Evolutionary conservation across 2,113 vertebrate species (phyloP), one percentile per base, ranked within the genome.

Genomic region (Climacteris rufus): DNA sequence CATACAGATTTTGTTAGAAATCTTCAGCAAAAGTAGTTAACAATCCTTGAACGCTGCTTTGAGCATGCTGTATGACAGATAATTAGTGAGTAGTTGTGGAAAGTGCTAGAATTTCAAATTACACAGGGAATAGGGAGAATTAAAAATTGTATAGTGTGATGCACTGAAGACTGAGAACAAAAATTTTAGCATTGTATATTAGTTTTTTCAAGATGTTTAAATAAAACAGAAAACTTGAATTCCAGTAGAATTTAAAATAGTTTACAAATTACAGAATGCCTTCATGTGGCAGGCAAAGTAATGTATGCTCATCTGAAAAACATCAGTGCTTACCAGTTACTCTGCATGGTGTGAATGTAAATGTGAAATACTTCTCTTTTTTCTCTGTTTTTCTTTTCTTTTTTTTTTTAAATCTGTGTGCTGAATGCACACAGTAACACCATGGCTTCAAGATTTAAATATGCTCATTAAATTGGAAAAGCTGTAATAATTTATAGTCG

Each of bases 401-500:
- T 11, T 66, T 47, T 9, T 47, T 83, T 40, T 7, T 8, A 8
- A 79, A 79, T 92, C 80, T 80, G 31, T 75, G 25, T 96, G 89
- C 65, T 11, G 78, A 87, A 61, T 77, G 63, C 84, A 72, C 81
- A 90, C 91, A 81, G 92, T 90, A 92, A 60, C 71, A 82, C 91
- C 52, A 80, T 90, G 49, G 74, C 28, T 96, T 95, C 81, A 93
- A 75, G 93, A 96, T 90, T 91, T 94, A 84, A 81, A 87, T 91
- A 79, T 94, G 95, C 94, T 96, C 66, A 94, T 97, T 89, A 93
- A 91, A 93, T 88, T 90, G 89, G 91, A 93, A 92, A 93, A 92
- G 93, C 96, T 97, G 93, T 86, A 96, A 90, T 96, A 97, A 97
- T 96, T 96, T 97, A 94, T 84, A 94, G 92, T 96, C 93, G 93